Base-by-base conservation (phyloP, 2,797 vertebrate species). In the Chaetodon trifasciatus region DNA sequence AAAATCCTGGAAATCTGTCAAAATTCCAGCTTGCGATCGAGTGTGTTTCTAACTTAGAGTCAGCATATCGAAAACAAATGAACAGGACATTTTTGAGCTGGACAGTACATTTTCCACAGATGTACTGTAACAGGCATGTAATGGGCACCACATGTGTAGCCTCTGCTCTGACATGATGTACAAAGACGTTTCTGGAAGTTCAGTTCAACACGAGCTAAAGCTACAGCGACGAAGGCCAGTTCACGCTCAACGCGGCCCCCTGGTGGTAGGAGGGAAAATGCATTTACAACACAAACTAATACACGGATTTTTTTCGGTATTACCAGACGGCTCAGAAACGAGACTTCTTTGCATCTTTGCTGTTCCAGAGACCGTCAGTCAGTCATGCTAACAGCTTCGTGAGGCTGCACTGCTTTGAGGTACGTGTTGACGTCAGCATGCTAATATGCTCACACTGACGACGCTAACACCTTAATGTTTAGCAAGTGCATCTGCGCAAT, bases 11-110 rank as follows among this genome's bases (percentile, higher is more conserved):
- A 66, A 24, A 70, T 66, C 6, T 55, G 66, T 64, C 78, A 61
- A 47, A 70, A 68, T 50, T 78, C 79, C 63, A 76, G 63, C 57
- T 67, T 37, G 57, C 6, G 24, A 57, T 52, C 62, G 62, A 44
- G n/a, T 68, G 60, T 50, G 35, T 75, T 53, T 49, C 42, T 52
- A 50, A 56, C 40, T 28, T n/a, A 13, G 5, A 66, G 68, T 35
- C 47, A n/a, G 56, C 17, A 17, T 10, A 35, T 21, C 50, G 5
- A 39, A 44, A 66, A 56, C 5, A 37, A 63, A 35, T 2, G n/a
- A 28, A 47, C 39, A 58, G 19, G 53, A 28, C 17, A 17, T 62
- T 42, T 44, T 28, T 49, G 19, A 35, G 24, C 16, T 73, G 37
- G 44, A 63, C 42, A 84, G 61, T 40, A 46, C 24, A 72, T 63